Percentiles rank a stretch among this genome's conserved stretches.
Conservation (phyloP, 2,888 invertebrate genomes). For the Troides oblongomaculatus region DNA sequence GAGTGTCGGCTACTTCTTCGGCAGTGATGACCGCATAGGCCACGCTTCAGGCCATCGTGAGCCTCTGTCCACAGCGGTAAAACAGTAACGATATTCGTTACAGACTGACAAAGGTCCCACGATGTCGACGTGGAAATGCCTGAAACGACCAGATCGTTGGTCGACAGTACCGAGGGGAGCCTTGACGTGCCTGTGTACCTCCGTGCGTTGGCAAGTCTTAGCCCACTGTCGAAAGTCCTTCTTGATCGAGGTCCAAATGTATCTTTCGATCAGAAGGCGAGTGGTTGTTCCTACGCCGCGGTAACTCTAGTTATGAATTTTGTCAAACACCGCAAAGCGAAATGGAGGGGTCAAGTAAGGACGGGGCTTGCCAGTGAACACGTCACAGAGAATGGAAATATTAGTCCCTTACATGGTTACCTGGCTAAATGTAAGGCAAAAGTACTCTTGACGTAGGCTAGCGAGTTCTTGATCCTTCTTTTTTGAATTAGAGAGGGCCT, state of each 20-base stretch:
- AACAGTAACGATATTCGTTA: not conserved
- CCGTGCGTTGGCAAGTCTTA: not conserved
- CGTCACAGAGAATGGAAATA: not conserved
- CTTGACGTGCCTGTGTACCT: not conserved
- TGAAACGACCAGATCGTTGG: not conserved
- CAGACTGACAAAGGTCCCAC: not conserved
- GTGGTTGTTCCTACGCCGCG: not conserved
- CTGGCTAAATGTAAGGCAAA: too few species aligned
- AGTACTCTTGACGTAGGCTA: not conserved
- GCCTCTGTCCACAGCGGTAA: slow-evolving; percentile 1
- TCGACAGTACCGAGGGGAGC: not conserved
- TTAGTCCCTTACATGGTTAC: not conserved
- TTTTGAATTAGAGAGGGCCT: not conserved
- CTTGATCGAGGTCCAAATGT: not conserved
- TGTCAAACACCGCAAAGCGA: not conserved
- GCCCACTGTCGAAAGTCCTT: not conserved
- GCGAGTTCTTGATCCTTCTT: not conserved
- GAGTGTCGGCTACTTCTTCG: not conserved
- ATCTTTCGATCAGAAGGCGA: not conserved
- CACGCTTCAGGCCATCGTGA: not conserved
- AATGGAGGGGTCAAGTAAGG: not conserved
- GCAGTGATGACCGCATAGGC: not conserved
- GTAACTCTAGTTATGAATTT: slow-evolving; percentile 1
- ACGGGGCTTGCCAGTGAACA: not conserved
- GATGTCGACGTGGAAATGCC: not conserved